Evolutionary conservation across 2,797 vertebrate species (phyloP).

Genomic region (Phataginus tricuspis): DNA sequence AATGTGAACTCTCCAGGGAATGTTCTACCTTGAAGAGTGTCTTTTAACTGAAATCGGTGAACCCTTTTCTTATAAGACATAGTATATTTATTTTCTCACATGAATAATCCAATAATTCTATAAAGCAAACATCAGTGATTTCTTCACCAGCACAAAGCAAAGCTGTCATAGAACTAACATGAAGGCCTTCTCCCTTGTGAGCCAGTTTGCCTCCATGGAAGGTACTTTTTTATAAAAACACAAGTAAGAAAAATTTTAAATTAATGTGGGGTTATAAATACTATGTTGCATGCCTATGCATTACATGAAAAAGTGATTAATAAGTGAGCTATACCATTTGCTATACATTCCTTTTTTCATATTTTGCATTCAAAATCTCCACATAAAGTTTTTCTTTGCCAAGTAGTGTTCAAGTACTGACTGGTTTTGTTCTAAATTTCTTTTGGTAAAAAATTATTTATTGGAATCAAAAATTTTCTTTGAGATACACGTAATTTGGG

Average conservation of each 20-base stretch:
- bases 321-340: background rate
- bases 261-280: background rate
- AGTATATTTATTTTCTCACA: background rate
- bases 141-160: background rate
- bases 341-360: background rate
- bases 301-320: background rate
- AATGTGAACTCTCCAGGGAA: background rate
- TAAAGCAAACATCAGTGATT: background rate
- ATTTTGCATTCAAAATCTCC: background rate
- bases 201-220: background rate
- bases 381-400: background rate
- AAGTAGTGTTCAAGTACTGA: background rate
- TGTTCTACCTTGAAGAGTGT: background rate
- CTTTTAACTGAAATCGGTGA: background rate
- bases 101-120: background rate
- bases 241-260: background rate
- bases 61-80: background rate
- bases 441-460: background rate
- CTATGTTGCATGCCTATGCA: background rate
- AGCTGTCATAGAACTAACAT: background rate
- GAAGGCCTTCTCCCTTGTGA: background rate
- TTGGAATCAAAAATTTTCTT: background rate
- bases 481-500: background rate
- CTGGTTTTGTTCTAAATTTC: background rate
- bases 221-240: background rate